Conservation (phyloP, 2,888 invertebrate species). For the Tolmerus cingulatus region DNA sequence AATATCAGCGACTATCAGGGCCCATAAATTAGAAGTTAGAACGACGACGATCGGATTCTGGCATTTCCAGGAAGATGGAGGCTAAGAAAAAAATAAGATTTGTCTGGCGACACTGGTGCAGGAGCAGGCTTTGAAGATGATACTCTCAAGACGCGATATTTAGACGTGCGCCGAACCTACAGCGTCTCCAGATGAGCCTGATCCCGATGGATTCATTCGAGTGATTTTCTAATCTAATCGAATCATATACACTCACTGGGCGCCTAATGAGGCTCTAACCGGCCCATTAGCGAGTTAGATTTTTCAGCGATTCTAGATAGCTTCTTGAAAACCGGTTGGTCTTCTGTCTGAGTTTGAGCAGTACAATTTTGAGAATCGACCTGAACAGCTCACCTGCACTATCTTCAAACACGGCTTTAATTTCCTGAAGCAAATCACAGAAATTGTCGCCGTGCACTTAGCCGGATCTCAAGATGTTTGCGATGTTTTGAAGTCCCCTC, state of each 20-base stretch:
- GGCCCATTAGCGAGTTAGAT: not conserved
- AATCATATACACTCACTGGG: constrained; percentile 21
- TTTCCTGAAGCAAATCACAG: not conserved
- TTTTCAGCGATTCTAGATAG: not conserved
- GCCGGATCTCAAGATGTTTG: not conserved
- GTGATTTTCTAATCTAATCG: constrained; percentile 25
- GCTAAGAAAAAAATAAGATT: not conserved
- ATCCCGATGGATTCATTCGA: not conserved
- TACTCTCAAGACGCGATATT: constrained; percentile 1
- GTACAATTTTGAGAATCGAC: not conserved
- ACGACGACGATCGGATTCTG: not conserved
- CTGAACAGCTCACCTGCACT: not conserved
- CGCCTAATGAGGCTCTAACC: constrained; percentile 12
- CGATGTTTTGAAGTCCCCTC: not conserved
- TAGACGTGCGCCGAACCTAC: not conserved
- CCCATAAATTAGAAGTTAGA: constrained; percentile 9
- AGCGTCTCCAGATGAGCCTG: not conserved
- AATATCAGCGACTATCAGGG: constrained; percentile 7
- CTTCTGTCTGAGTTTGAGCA: not conserved
- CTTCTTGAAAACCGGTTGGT: not conserved
- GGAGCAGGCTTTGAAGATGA: not conserved
- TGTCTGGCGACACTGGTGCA: not conserved
- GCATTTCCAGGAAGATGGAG: constrained; percentile 1
- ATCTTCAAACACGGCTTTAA: not conserved
- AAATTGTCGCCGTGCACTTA: not conserved